phyloP scores from a whole-genome alignment of 2,113 vertebrate species.

The Lonchura striata region DNA sequence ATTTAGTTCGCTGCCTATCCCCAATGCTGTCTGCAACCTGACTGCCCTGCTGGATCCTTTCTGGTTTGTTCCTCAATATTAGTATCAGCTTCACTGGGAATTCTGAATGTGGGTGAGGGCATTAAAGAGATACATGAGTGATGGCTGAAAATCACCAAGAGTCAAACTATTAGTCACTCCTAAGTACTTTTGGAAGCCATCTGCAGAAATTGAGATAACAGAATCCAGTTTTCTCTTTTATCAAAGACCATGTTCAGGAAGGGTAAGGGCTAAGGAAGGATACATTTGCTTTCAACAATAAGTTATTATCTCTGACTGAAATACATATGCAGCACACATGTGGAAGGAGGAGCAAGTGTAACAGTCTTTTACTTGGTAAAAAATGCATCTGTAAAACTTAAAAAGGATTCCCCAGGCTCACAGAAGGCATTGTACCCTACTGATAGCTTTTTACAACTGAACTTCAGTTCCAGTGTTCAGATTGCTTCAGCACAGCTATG shows the following conservation, averaged over 20 bases:
- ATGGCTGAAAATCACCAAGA: not conserved
- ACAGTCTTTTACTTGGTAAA: not conserved
- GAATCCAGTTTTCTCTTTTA: constrained; percentile 23
- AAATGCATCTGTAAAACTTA: constrained; percentile 12
- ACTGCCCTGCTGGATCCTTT: not conserved
- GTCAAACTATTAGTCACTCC: not conserved
- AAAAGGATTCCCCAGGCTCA: not conserved
- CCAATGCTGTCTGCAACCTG: not conserved
- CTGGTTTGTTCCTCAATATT: not conserved
- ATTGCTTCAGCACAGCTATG: not conserved
- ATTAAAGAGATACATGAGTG: not conserved
- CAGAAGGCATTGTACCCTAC: not conserved
- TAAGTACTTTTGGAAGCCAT: constrained; percentile 17
- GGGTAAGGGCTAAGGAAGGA: constrained; percentile 1
- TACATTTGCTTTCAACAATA: constrained; percentile 40
- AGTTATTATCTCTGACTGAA: constrained; percentile 7
- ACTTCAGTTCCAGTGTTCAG: not conserved
- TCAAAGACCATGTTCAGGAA: constrained; percentile 20
- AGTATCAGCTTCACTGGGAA: not conserved
- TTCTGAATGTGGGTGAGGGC: not conserved
- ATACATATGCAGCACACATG: constrained; percentile 27
- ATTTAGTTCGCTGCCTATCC: not conserved
- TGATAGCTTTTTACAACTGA: constrained; percentile 12
- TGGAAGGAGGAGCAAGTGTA: not conserved
- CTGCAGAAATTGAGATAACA: constrained; percentile 14